These are phyloP conservation scores for Hyposoter didymator DNA, from an alignment of 2,888 invertebrate genomes.

Conservation along the genomic window DNA sequence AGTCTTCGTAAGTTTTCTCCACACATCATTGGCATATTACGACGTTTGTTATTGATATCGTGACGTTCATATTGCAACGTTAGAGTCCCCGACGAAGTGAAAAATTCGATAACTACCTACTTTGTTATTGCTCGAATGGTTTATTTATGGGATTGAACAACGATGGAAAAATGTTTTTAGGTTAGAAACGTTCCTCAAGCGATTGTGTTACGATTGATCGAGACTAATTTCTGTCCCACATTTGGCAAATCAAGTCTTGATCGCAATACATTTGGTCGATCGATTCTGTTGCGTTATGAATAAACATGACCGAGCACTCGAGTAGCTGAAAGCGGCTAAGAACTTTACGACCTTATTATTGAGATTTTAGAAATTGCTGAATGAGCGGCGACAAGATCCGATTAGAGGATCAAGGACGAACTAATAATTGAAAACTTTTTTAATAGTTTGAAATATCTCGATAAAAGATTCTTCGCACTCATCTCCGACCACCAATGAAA, in stretches of 20 bases:
- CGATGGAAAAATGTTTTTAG: no score
- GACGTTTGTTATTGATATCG: background rate
- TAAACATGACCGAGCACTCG: background rate
- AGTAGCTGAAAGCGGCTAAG: background rate
- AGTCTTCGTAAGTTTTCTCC: background rate
- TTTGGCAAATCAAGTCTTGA: background rate
- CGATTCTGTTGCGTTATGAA: background rate
- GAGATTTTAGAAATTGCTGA: background rate
- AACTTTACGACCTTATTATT: background rate
- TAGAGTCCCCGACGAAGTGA: no score
- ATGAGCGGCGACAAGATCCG: background rate
- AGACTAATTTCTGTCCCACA: background rate
- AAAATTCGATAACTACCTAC: no score
- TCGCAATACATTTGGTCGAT: background rate
- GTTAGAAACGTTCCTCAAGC: no score
- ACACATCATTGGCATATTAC: background rate
- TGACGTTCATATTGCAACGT: no score
- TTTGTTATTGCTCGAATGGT: no score
- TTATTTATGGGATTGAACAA: no score
- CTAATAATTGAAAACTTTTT: background rate
- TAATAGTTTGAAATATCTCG: background rate
- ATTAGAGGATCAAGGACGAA: background rate
- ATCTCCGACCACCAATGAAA: background rate
- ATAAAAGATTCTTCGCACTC: background rate
- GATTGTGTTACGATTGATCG: background rate